Percentiles rank a stretch among this genome's conserved stretches.
Evolutionary conservation across 2,888 invertebrate genomes (phyloP).

Genomic region (Allacma fusca): DNA sequence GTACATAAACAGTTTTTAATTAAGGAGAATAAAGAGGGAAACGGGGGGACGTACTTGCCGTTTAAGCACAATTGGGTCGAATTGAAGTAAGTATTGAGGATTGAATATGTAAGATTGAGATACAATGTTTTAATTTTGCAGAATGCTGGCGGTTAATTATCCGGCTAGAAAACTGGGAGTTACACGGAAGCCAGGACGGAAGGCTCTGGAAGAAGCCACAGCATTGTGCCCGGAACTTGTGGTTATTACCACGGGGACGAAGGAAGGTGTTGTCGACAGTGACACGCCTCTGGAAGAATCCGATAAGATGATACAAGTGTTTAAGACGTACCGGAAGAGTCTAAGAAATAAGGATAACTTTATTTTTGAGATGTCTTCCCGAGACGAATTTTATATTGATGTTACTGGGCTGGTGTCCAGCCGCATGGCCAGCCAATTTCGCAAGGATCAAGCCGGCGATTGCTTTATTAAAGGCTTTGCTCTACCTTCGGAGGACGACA

Average conservation of each 20-base stretch:
- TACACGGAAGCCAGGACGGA: background rate
- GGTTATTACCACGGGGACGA: background rate
- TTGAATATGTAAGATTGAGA: background rate
- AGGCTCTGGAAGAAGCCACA: background rate
- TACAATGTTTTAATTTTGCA: background rate
- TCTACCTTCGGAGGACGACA: background rate
- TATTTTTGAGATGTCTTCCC: background rate
- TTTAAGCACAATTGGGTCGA: too few species aligned
- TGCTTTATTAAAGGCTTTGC: background rate
- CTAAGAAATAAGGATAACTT: background rate
- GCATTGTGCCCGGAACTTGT: background rate
- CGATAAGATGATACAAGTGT: background rate
- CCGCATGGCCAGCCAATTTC: background rate
- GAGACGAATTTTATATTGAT: conserved; percentile 32
- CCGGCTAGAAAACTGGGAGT: conserved; percentile 15
- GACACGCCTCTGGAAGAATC: background rate
- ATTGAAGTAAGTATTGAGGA: too few species aligned
- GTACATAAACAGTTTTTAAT: background rate
- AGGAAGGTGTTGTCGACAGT: background rate
- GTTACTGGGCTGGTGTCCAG: background rate
- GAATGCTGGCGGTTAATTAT: conserved; percentile 23
- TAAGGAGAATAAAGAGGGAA: background rate
- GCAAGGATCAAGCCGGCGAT: background rate
- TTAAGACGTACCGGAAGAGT: background rate
- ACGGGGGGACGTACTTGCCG: background rate